Base-by-base conservation (phyloP, 2,113 vertebrate genomes). In the Brienomyrus longianalis region DNA sequence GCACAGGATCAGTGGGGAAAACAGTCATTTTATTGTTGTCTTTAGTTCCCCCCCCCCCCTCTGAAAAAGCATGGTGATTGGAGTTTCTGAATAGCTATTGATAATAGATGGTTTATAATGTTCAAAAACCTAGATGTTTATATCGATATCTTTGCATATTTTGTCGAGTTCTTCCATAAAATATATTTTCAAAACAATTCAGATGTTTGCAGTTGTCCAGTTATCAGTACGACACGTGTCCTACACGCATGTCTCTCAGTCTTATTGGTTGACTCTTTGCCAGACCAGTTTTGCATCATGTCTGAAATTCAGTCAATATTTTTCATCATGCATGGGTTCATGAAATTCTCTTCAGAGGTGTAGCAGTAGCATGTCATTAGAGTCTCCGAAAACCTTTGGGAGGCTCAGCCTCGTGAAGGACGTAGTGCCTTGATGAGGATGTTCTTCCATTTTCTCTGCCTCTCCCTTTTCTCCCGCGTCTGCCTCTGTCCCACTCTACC, bases 361-460 rank as follows among this genome's bases (percentile, higher is more conserved):
- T 13, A 70, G 62, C 62, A 31, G 9, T 31, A 31, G 31, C 27
- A 13, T 70, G n/a, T 70, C 27, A 15, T 27, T 70, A 11, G 1
- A 31, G n/a, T 5, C n/a, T 70, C 13, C 10, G 27, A 4, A 70
- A 70, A 11, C 62, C 62, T 31, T 70, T 1, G 62, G 11, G 62
- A 70, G 9, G n/a, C 59, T 27, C 23, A 66, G 62, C 10, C 62
- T 70, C 10, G 13, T 17, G 27, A 52, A 86, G 50, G 9, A 50
- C 48, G 51, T 6, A 89, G 88, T 90, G 88, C 95, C 95, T 95
- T 95, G 94, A 96, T 95, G 93, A 92, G 91, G 92, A 93, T 35
- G 93, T 93, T 88, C 91, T 89, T 89, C 91, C 91, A 92, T 39
- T 91, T 66, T 92, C 91, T 90, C 91, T 90, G 48, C 92, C 91